These are phyloP conservation scores for Scylla paramamosain DNA, from an alignment of 1,140 invertebrate species.

Conservation along the genomic window DNA sequence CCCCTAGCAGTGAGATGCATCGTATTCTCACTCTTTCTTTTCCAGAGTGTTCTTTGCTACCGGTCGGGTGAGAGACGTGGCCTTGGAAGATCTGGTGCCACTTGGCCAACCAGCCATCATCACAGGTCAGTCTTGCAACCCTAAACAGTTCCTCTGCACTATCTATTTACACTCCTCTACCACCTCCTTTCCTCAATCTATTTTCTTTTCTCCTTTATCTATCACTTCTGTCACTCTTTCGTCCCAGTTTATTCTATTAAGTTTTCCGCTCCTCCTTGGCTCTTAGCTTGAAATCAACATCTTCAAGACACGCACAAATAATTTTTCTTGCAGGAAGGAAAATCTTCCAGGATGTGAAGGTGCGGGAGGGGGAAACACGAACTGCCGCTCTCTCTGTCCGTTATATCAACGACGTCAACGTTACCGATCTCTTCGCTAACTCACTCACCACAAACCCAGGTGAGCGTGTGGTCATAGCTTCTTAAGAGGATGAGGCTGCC, in stretches of 20 bases:
- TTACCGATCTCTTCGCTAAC: not conserved
- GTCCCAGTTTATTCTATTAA: no score
- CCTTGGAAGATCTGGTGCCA: not conserved
- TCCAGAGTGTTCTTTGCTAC: not conserved
- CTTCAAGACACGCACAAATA: no score
- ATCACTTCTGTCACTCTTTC: no score
- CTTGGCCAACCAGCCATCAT: not conserved
- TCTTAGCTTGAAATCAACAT: no score
- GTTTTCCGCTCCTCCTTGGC: not conserved
- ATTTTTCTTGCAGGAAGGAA: not conserved
- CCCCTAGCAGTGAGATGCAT: not conserved
- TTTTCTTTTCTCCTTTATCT: no score
- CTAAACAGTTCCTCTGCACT: not conserved
- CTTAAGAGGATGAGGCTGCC: not conserved
- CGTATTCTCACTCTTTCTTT: not conserved
- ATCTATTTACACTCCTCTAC: no score
- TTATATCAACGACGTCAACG: not conserved
- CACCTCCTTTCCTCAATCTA: no score
- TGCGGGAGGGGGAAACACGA: not conserved
- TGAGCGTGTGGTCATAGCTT: not conserved
- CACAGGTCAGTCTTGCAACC: slow-evolving; percentile 8
- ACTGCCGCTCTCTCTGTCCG: not conserved
- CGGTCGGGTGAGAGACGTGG: not conserved
- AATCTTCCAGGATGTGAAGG: not conserved
- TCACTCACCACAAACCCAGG: slow-evolving; percentile 48